Percentiles rank a stretch among this genome's conserved stretches.
Conservation (phyloP, 1,140 invertebrate species). For the Aphelenchoides fujianensis region DNA sequence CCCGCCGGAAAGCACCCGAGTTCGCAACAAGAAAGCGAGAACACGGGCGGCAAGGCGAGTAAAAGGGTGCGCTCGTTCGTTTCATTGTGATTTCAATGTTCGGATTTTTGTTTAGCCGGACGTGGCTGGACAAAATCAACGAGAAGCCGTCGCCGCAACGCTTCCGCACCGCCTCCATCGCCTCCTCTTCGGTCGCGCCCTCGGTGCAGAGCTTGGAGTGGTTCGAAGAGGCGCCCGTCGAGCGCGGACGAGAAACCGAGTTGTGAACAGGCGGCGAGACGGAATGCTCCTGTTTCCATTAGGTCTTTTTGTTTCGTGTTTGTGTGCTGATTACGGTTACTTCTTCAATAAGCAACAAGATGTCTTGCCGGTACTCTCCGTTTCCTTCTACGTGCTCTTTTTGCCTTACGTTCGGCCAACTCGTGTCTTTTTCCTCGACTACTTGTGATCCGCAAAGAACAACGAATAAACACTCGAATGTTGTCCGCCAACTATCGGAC, state of each 20-base stretch:
- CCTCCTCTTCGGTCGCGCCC: conserved; percentile 2
- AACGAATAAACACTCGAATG: too few species aligned
- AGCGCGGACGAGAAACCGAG: too few species aligned
- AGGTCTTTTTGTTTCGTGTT: too few species aligned
- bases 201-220: conserved; percentile 7
- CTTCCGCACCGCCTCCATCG: neutral
- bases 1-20: neutral
- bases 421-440: too few species aligned
- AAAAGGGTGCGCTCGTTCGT: neutral
- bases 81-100: too few species aligned
- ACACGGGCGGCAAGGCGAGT: neutral
- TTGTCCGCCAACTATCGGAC: too few species aligned
- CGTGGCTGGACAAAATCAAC: conserved; percentile 16
- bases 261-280: too few species aligned
- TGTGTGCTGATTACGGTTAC: too few species aligned
- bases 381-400: neutral
- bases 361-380: neutral
- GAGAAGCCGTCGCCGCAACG: conserved; percentile 5
- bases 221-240: conserved; percentile 3
- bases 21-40: neutral
- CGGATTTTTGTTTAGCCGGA: conserved; percentile 17
- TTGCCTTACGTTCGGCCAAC: neutral
- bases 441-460: too few species aligned
- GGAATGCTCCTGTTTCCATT: too few species aligned
- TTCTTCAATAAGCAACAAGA: too few species aligned